Conservation (phyloP, 2,888 invertebrate genomes). For the Smittia aterrima region DNA sequence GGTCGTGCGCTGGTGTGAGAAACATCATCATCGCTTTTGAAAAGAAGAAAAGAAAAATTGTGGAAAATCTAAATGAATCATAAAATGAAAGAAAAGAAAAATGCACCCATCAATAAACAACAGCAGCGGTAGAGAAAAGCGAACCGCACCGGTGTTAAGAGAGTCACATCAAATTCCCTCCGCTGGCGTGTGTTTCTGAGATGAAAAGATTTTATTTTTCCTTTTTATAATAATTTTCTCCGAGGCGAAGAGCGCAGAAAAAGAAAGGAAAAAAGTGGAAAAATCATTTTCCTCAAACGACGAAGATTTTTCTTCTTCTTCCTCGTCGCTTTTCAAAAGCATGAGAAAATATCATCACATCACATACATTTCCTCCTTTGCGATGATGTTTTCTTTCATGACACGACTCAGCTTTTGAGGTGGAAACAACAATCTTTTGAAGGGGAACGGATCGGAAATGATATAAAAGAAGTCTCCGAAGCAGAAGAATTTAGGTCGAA, state of each 20-base stretch:
- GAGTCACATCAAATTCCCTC: conserved; percentile 10
- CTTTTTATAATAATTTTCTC: conserved; percentile 16
- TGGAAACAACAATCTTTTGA: conserved; percentile 12
- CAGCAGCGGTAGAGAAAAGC: background rate
- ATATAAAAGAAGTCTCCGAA: background rate
- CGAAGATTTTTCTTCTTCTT: background rate
- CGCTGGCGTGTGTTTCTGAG: conserved; percentile 7
- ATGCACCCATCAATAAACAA: conserved; percentile 40
- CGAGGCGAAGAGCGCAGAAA: background rate
- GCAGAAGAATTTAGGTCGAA: conserved; percentile 9
- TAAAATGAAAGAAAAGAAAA: conserved; percentile 36
- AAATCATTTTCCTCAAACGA: background rate
- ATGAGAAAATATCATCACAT: conserved; percentile 10
- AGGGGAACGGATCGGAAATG: background rate
- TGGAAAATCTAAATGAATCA: conserved; percentile 38
- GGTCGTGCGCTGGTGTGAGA: background rate
- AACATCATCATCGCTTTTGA: conserved; percentile 1
- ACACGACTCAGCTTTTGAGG: conserved; percentile 11
- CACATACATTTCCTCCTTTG: background rate
- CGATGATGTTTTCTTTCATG: conserved; percentile 8
- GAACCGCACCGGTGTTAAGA: conserved; percentile 4
- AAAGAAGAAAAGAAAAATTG: conserved; percentile 4
- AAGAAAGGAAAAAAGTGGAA: background rate
- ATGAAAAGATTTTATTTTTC: conserved; percentile 1
- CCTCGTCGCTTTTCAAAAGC: conserved; percentile 5